Evolutionary conservation across 2,113 vertebrate species (phyloP).

Genomic region (Gymnobelideus leadbeateri): DNA sequence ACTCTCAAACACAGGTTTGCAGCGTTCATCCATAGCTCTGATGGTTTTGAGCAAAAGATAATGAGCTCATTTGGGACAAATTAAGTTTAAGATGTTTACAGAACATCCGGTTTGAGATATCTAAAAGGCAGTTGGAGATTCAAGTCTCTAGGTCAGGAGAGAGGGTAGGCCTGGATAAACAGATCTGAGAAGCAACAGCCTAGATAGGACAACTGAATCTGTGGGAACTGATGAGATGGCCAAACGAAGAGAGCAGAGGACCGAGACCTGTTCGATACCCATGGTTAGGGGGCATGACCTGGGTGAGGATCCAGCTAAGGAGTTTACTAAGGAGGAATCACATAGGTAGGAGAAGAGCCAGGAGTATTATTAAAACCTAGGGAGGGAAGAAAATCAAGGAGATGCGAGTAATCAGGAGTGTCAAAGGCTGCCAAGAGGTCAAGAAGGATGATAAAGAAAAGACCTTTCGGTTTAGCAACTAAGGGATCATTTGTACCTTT

Average conservation of each 20-base stretch:
- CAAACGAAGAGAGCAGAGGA: background rate
- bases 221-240: background rate
- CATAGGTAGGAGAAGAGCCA: background rate
- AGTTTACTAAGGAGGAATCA: background rate
- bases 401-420: background rate
- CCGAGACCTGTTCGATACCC: background rate
- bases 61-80: background rate
- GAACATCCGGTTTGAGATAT: background rate
- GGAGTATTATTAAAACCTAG: background rate
- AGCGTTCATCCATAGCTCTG: background rate
- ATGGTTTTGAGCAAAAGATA: background rate
- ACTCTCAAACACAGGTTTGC: background rate
- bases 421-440: background rate
- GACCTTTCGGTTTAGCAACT: background rate
- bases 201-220: background rate
- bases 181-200: background rate
- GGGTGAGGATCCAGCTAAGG: background rate
- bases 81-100: background rate
- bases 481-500: background rate
- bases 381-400: background rate
- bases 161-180: background rate
- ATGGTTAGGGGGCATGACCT: background rate
- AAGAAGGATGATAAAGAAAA: background rate
- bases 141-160: background rate
- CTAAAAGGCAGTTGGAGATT: background rate